Percentiles rank a stretch among this genome's conserved stretches.
These are phyloP conservation scores for Orthonevra nobilis DNA, from an alignment of 2,888 invertebrate species.

Conservation along the genomic window DNA sequence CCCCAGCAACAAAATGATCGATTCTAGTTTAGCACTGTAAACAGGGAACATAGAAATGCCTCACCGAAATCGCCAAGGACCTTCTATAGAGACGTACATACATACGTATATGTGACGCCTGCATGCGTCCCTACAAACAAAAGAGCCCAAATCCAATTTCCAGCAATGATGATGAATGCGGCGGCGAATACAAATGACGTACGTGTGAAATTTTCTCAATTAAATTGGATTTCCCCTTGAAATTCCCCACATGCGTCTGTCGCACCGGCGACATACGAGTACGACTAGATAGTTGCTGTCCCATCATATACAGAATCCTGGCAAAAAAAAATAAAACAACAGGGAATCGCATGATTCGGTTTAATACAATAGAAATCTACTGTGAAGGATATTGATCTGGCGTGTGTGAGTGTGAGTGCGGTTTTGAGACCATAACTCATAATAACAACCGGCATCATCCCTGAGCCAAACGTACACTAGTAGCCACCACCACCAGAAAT, in stretches of 20 bases:
- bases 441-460: slow-evolving; percentile 44
- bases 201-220: slow-evolving; percentile 79
- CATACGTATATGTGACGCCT: too few relatives aligned
- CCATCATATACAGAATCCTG: slow-evolving; percentile 3
- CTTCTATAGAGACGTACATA: not conserved
- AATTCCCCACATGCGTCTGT: slow-evolving; percentile 7
- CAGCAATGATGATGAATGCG: slow-evolving; percentile 63
- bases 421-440: slow-evolving; percentile 66
- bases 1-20: slow-evolving; percentile 62
- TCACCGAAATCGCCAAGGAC: slow-evolving; percentile 18
- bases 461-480: too few relatives aligned
- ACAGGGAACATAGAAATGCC: slow-evolving; percentile 19
- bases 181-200: slow-evolving; percentile 78
- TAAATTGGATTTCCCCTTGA: slow-evolving; percentile 75
- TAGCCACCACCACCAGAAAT: slow-evolving; percentile 29
- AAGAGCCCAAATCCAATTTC: slow-evolving; percentile 70
- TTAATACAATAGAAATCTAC: slow-evolving; percentile 58
- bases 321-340: slow-evolving; percentile 15
- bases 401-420: slow-evolving; percentile 28
- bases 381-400: slow-evolving; percentile 56
- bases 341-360: slow-evolving; percentile 42
- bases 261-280: too few relatives aligned
- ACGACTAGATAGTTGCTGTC: too few relatives aligned
- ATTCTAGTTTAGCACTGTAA: slow-evolving; percentile 42
- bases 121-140: slow-evolving; percentile 38